Evolutionary conservation across 1,140 invertebrate species (phyloP).

Genomic region (Heterodera carotae): DNA sequence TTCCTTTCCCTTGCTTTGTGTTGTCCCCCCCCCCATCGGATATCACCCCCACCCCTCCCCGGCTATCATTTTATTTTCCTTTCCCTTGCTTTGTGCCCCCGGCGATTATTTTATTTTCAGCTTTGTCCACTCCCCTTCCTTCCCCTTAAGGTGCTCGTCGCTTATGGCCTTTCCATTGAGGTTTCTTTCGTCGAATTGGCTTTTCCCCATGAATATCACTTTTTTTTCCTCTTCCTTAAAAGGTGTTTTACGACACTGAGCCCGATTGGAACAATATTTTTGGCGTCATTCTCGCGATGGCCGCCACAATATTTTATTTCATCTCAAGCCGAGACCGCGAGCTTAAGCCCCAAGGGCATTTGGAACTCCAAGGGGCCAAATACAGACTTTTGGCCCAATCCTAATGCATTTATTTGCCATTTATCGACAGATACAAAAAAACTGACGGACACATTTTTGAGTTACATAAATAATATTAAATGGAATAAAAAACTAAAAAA

Average conservation of each 20-base stretch:
- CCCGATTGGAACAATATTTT: conserved; percentile 48
- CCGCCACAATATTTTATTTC: conserved; percentile 35
- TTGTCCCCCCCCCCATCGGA: too few species aligned
- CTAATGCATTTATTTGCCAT: background rate
- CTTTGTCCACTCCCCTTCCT: background rate
- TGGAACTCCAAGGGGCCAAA: conserved; percentile 17
- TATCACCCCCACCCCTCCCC: too few species aligned
- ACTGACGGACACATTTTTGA: too few species aligned
- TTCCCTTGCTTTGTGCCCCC: too few species aligned
- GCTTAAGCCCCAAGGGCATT: conserved; percentile 9
- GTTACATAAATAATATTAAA: too few species aligned
- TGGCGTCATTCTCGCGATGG: conserved; percentile 37
- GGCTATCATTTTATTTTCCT: too few species aligned
- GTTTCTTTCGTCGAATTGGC: background rate
- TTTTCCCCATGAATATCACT: background rate
- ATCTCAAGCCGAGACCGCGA: conserved; percentile 23
- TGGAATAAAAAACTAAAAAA: background rate
- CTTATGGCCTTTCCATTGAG: conserved; percentile 67
- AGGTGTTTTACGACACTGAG: conserved; percentile 48
- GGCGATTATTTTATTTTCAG: too few species aligned
- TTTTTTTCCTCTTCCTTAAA: background rate
- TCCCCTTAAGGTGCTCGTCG: conserved; percentile 68
- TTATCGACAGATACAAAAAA: too few species aligned
- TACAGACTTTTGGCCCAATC: conserved; percentile 7
- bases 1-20: too few species aligned